phyloP scores from a whole-genome alignment of 1,140 invertebrate species.

The Leptinotarsa texana region DNA sequence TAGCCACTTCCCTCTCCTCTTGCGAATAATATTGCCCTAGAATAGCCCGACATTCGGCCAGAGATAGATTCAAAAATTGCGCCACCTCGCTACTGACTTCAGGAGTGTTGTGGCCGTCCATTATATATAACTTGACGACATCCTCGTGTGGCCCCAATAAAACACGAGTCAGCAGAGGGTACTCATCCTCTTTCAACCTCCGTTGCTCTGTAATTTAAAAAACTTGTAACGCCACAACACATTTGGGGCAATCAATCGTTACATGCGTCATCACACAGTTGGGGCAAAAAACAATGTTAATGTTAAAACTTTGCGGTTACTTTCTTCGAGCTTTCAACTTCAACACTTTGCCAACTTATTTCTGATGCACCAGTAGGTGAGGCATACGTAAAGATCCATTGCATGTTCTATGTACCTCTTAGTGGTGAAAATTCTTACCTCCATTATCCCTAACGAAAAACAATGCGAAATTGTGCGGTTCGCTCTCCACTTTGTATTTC shows the following conservation, averaged over 20 bases:
- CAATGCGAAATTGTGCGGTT: conserved; percentile 77
- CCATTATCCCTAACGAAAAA: conserved; percentile 84
- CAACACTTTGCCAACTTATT: too few relatives aligned
- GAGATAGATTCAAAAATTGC: conserved; percentile 80
- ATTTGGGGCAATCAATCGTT: conserved; percentile 10
- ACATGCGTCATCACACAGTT: too few relatives aligned
- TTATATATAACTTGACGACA: conserved; percentile 77
- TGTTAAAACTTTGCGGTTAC: too few relatives aligned
- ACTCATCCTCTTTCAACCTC: conserved; percentile 75
- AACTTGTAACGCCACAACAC: too few relatives aligned
- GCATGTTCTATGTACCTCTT: too few relatives aligned
- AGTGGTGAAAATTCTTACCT: conserved; percentile 57
- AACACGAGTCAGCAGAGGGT: conserved; percentile 77
- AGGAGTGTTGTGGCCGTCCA: conserved; percentile 73
- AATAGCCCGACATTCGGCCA: conserved; percentile 78
- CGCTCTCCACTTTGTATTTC: conserved; percentile 85
- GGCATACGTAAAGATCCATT: too few relatives aligned
- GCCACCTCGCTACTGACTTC: conserved; percentile 81
- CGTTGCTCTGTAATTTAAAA: conserved; percentile 67
- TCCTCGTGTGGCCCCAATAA: conserved; percentile 83
- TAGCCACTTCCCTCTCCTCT: conserved; percentile 71
- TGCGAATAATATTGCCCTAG: conserved; percentile 77
- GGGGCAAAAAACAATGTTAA: too few relatives aligned
- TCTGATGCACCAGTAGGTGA: too few relatives aligned
- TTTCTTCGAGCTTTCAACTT: too few relatives aligned